Conservation (phyloP, 2,888 invertebrate genomes). For the Coenonympha glycerion region DNA sequence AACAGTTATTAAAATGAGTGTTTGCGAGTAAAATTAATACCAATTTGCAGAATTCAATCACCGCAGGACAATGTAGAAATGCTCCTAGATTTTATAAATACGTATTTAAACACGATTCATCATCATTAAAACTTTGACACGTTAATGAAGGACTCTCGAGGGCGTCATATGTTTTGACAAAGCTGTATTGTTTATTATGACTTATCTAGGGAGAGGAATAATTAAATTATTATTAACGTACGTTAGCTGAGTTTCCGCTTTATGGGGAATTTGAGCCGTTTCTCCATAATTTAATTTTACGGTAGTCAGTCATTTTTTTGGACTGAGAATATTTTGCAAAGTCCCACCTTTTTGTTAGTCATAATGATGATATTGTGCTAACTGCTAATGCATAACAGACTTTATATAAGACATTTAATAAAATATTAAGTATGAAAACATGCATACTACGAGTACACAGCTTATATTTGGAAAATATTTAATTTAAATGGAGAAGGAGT, state of each 20-base stretch:
- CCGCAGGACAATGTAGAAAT: conserved; percentile 7
- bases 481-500: too few relatives aligned
- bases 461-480: too few relatives aligned
- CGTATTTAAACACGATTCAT: conserved; percentile 47
- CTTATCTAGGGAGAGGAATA: conserved; percentile 20
- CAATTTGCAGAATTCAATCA: conserved; percentile 1
- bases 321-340: neutral
- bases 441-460: too few relatives aligned
- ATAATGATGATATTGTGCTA: neutral
- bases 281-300: conserved; percentile 2
- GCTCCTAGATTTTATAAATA: conserved; percentile 44
- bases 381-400: too few relatives aligned
- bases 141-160: conserved; percentile 46
- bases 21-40: neutral
- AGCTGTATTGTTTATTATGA: conserved; percentile 26
- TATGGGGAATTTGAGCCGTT: neutral
- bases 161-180: conserved; percentile 37
- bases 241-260: neutral
- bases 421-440: too few relatives aligned
- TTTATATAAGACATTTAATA: too few relatives aligned
- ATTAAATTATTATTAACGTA: conserved; percentile 22
- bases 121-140: conserved; percentile 58
- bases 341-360: neutral
- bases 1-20: neutral
- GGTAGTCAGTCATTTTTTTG: neutral